Base-by-base conservation (phyloP, 2,113 vertebrate species). In the Calyptommatus sinebrachiatus region DNA sequence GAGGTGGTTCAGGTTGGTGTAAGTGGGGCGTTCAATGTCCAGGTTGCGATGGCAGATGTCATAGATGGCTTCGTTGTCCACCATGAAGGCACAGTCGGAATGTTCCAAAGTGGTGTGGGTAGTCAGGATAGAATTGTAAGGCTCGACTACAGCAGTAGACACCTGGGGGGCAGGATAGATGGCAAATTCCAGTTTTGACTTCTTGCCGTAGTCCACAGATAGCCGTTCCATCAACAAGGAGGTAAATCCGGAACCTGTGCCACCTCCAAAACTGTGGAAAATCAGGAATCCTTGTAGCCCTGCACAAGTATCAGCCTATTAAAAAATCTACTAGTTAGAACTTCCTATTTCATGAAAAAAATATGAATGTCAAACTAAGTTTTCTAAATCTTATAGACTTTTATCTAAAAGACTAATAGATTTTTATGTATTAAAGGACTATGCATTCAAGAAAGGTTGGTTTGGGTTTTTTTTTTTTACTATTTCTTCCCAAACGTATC, bases 211-310 rank as follows among this genome's bases (percentile, higher is more conserved):
- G 74, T 98, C 97, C 1, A 97, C 88, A 8, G 98, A 99, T 77
- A 99, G 96, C 48, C 96, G 96, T 80, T 99, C 97, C 98, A 99
- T 98, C 87, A 99, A 92, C 77, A 99, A 89, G 79, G 97, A 98
- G 0, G 96, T 95, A 62, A 96, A 96, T 14, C 95, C 96, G 0
- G 95, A 96, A 67, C 96, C 95, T 0, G 95, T 96, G 8, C 96
- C 96, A 0, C 95, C 95, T 0, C 95, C 95, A n/a, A 96, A 96
- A 71, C 95, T 96, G 75, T 95, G 95, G 88, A 96, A 96, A 71
- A 96, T 93, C 21, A 96, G 92, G 89, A 96, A 96, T 29, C 96
- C 95, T 79, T 96, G 95, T 76, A 96, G 86, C 0, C 95, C 95
- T 1, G 94, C 93, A 67, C 96, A 96, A 16, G 94, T 93, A n/a